A percentile compares a stretch with the other conserved stretches of the same genome.
phyloP scores from a whole-genome alignment of 1,140 invertebrate genomes.

The Pomphorhynchus laevis region DNA sequence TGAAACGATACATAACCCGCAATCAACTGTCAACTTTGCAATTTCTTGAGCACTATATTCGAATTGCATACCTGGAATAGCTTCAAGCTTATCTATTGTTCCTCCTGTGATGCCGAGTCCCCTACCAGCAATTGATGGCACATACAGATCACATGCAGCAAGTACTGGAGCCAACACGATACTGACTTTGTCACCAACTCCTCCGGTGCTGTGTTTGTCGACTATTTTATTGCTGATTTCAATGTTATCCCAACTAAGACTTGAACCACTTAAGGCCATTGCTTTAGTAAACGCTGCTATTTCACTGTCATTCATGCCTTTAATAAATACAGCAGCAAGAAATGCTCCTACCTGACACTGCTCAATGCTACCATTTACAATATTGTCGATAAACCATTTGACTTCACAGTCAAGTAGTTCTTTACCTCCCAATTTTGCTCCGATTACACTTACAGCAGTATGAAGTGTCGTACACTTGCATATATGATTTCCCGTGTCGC shows the following conservation, averaged over 20 bases:
- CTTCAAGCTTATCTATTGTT: conserved; percentile 29
- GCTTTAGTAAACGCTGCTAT: conserved; percentile 20
- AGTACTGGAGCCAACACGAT: conserved; percentile 26
- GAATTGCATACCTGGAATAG: conserved; percentile 26
- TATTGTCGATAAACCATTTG: not conserved
- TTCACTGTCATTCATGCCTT: conserved; percentile 21
- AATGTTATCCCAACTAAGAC: conserved; percentile 21
- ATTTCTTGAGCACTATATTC: conserved; percentile 17
- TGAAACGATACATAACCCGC: conserved; percentile 26
- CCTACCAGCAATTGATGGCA: conserved; percentile 29
- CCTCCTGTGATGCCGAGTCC: conserved; percentile 27
- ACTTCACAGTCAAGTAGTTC: not conserved
- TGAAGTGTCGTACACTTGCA: too few species aligned
- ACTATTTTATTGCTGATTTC: conserved; percentile 17
- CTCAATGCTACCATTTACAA: not conserved
- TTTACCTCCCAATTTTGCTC: not conserved
- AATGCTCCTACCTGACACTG: conserved; percentile 24
- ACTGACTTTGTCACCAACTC: conserved; percentile 29
- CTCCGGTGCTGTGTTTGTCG: conserved; percentile 31
- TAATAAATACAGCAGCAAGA: conserved; percentile 26
- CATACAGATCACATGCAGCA: conserved; percentile 24
- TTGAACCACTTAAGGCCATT: conserved; percentile 22
- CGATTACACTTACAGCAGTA: too few species aligned
- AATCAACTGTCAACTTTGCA: conserved; percentile 19
- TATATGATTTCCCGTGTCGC: too few species aligned